Base-by-base conservation (phyloP, 2,113 vertebrate species). In the Dasyprocta punctata region DNA sequence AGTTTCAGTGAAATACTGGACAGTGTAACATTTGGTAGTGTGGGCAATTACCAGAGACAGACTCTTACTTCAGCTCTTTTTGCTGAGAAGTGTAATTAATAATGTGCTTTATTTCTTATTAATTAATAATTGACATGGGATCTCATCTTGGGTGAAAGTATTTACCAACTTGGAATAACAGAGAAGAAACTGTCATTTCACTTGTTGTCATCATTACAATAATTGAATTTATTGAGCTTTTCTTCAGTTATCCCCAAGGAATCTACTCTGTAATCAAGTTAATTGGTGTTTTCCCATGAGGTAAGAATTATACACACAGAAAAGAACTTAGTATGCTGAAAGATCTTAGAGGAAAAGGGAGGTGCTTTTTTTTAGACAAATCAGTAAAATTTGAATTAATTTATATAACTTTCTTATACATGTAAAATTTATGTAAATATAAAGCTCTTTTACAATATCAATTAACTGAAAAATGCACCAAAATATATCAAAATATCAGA, bases 201-300 rank as follows among this genome's bases (percentile, higher is more conserved):
- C 60, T 77, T 93, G 52, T 75, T 97, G 65, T 92, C 83, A 77
- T 90, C 61, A 88, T 92, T 96, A 96, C 7, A 83, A 85, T 96
- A 96, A 97, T 94, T 97, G 71, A 94, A 73, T 95, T 97, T 92
- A 97, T 94, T 93, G 81, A 95, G 69, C 12, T 96, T 97, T 93
- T 52, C 88, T 92, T 28, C 47, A 95, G 47, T 49, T 84, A 89
- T 94, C 78, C 85, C 90, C 30, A 89, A 81, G 88, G 96, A 97
- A 94, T 86, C 61, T 78, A 63, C 49, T 90, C 69, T 94, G 77
- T 96, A 96, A 98, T 97, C 85, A 96, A 95, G 87, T 92, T 96
- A 97, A 98, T 92, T 98, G 87, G 63, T 94, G 28, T 96, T 94
- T 96, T 93, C 88, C 90, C 85, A 36, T 61, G 85, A 97, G 97